phyloP scores from a whole-genome alignment of 2,797 vertebrate genomes.

The Pantherophis vulpinus region DNA sequence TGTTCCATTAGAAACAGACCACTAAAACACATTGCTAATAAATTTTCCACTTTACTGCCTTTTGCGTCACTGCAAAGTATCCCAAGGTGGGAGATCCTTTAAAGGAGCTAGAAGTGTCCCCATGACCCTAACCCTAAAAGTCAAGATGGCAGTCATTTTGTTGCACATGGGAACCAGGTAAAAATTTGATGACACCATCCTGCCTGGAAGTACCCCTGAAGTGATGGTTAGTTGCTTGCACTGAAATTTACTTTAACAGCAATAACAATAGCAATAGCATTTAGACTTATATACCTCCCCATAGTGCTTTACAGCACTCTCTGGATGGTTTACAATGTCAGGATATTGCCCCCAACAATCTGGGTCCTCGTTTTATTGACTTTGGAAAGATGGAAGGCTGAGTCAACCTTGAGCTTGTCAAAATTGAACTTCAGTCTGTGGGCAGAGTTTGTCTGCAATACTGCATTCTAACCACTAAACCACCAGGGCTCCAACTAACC shows the following conservation, averaged over 20 bases:
- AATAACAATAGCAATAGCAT: neutral
- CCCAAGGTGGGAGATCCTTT: neutral
- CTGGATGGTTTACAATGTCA: neutral
- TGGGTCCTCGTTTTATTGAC: neutral
- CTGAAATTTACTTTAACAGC: neutral
- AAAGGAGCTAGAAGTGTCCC: neutral
- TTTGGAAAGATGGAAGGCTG: neutral
- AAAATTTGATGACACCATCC: neutral
- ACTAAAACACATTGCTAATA: neutral
- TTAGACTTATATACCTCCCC: neutral
- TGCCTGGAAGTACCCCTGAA: neutral
- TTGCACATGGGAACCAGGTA: neutral
- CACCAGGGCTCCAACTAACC: neutral
- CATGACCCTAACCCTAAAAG: neutral
- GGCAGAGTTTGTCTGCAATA: neutral
- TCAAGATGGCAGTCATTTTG: neutral
- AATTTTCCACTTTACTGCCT: neutral
- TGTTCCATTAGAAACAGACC: neutral
- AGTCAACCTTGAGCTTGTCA: neutral
- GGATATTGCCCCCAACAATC: neutral
- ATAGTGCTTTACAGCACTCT: neutral
- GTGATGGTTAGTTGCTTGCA: neutral
- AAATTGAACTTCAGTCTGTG: neutral
- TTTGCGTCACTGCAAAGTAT: neutral
- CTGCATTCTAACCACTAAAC: neutral